A percentile compares a stretch with the other conserved stretches of the same genome.
Conservation (phyloP, 2,888 invertebrate genomes). For the Neoscelio sp. region DNA sequence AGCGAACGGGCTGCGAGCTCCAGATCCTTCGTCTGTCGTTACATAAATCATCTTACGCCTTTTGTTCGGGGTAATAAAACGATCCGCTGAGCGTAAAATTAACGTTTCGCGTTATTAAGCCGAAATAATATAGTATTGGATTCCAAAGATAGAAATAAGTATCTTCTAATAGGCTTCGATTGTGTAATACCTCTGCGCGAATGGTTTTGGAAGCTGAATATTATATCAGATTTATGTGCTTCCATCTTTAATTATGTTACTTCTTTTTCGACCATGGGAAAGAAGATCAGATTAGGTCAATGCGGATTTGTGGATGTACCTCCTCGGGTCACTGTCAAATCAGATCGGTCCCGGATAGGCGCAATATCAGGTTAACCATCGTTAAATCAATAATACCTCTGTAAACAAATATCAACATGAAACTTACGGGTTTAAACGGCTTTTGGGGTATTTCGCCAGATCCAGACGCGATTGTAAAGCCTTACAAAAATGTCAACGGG, state of each 20-base stretch:
- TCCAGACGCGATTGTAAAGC: conserved; percentile 41
- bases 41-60: conserved; percentile 63
- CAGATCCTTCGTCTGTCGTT: conserved; percentile 61
- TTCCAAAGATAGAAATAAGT: conserved; percentile 33
- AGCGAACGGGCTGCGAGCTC: conserved; percentile 64
- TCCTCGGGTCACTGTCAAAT: conserved; percentile 13
- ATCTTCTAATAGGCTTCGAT: conserved; percentile 42
- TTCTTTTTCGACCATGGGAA: conserved; percentile 11
- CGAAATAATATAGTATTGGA: conserved; percentile 38
- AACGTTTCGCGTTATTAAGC: conserved; percentile 61
- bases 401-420: conserved; percentile 47
- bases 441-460: conserved; percentile 31
- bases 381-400: conserved; percentile 51
- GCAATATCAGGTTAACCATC: conserved; percentile 42
- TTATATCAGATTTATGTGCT: background rate
- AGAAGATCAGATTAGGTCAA: conserved; percentile 25
- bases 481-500: conserved; percentile 30
- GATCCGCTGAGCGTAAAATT: conserved; percentile 63
- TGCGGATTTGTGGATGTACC: conserved; percentile 42
- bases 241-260: background rate
- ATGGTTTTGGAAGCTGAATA: too few species aligned
- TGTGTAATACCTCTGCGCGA: conserved; percentile 34
- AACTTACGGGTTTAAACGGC: conserved; percentile 15
- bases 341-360: conserved; percentile 36
- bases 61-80: conserved; percentile 62